Evolutionary conservation across 92 coral and sea anemone genomes (phyloP), one percentile per base, ranked within the genome.

Genomic region (Phenganax stokvisi): DNA sequence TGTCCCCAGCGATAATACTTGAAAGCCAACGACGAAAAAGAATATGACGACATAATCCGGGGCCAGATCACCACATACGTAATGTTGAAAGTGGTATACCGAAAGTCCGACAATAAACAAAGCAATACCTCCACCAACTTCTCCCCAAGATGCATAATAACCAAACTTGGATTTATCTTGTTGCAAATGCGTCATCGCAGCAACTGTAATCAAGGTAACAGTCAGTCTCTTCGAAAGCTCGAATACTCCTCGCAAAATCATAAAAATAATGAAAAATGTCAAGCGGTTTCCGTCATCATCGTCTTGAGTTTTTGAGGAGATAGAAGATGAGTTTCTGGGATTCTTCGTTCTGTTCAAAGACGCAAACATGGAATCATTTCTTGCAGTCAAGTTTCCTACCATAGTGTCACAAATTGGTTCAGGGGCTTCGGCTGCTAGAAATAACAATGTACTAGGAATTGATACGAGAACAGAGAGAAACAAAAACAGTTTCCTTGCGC

Each of bases 31-130:
- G 6, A 56, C 62, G 9, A 30, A 75, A 54, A 30, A 75, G 63
- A 75, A 75, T n/a, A 30, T 56, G 6, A 75, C 53, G 31, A 75
- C 37, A 59, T 75, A 75, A 29, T 59, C 53, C 8, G 61, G 64
- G n/a, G 12, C 63, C 47, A 52, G 53, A 30, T 12, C 51, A 30
- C 64, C 62, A 56, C 62, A 75, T 0, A 75, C 52, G 12, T 54
- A 0, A 10, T 30, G 52, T 44, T 54, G 61, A 44, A 75, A 55
- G 25, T 57, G 64, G 66, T 56, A 75, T 8, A 20, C 5, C 6
- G 63, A 54, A 65, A 75, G 56, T 75, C 80, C 80, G 17, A 75
- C 80, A 16, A 56, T 20, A 59, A 75, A 75, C 66, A 75, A 75
- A 12, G 63, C 62, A 6, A 75, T 11, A 75, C 80, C 64, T 13